Evolutionary conservation across 2,113 vertebrate species (phyloP).

Genomic region (Lanius ludovicianus): DNA sequence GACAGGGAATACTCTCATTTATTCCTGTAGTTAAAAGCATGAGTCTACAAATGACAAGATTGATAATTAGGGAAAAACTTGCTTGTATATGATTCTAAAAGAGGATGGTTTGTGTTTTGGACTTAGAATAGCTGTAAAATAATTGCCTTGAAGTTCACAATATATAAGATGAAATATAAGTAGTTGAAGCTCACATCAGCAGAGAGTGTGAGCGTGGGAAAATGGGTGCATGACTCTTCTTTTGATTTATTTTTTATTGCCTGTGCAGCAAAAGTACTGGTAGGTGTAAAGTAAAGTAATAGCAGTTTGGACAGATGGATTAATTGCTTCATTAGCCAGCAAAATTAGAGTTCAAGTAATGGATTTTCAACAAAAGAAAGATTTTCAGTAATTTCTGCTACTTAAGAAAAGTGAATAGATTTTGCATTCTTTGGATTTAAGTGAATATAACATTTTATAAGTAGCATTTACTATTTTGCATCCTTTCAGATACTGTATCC

Average conservation of each 20-base stretch:
- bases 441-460: background rate
- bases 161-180: background rate
- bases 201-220: background rate
- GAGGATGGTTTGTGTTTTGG: background rate
- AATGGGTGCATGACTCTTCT: background rate
- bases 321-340: constrained; percentile 34
- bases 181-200: background rate
- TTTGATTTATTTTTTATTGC: background rate
- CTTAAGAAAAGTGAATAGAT: background rate
- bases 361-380: background rate
- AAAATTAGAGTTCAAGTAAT: background rate
- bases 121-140: constrained; percentile 45
- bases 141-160: constrained; percentile 33
- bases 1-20: background rate
- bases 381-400: background rate
- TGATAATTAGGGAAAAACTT: background rate
- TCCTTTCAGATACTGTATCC: background rate
- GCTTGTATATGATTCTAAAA: background rate
- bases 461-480: background rate
- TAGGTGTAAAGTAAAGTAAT: background rate
- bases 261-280: background rate
- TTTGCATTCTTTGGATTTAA: background rate
- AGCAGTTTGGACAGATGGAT: background rate
- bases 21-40: constrained; percentile 1
- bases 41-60: background rate